Conservation (phyloP, 2,113 vertebrate species). For the Scortum barcoo region DNA sequence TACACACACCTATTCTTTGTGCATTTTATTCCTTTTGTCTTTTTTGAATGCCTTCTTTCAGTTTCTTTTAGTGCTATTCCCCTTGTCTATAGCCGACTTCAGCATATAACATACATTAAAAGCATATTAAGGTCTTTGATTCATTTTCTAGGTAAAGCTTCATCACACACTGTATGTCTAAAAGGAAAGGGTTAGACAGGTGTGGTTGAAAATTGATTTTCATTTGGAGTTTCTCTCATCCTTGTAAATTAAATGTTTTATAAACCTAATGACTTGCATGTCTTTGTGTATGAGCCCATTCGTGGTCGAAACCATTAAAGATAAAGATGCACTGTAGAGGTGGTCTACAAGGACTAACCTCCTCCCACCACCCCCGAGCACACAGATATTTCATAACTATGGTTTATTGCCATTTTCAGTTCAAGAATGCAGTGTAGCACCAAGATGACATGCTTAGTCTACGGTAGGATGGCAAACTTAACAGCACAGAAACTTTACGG, state of each 20-base stretch:
- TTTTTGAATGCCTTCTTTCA: no score
- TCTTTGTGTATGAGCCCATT: constrained; percentile 22
- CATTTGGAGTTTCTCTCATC: background rate
- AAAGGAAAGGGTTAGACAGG: background rate
- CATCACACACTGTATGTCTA: background rate
- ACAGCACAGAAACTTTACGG: constrained; percentile 36
- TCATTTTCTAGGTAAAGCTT: background rate
- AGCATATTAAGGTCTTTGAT: background rate
- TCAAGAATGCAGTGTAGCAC: background rate
- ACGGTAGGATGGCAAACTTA: constrained; percentile 24
- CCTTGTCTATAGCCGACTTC: background rate
- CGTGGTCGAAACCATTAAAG: background rate
- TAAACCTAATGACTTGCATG: background rate
- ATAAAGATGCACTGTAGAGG: background rate
- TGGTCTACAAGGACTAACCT: constrained; percentile 33
- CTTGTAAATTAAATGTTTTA: background rate
- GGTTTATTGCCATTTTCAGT: constrained; percentile 8
- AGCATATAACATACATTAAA: background rate
- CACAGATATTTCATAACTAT: constrained; percentile 20
- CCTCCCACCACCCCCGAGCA: background rate
- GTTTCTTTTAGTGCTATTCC: background rate
- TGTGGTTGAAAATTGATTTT: background rate
- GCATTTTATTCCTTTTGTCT: background rate
- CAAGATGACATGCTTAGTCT: constrained; percentile 15
- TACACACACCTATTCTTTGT: background rate